Base-by-base conservation (phyloP, 2,797 vertebrate genomes). In the Rhinella marina region DNA sequence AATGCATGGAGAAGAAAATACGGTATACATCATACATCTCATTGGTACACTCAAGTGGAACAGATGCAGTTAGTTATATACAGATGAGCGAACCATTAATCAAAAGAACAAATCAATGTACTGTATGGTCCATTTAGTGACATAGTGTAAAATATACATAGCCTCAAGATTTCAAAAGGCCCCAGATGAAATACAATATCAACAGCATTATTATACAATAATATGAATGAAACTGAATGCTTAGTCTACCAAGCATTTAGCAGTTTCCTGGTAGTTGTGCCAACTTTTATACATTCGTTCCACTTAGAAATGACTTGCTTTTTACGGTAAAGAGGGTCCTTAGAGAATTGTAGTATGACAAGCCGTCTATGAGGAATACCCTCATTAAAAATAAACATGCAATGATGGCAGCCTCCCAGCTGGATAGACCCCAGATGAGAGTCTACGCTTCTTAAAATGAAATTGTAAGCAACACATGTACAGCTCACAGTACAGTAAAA, bases 381-480 rank as follows among this genome's bases (percentile, higher is more conserved):
- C 72, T 76, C 56, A 62, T 61, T 85, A 76, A 48, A 76, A 57
- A 85, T 62, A 85, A 61, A 17, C 59, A 85, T 62, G 73, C n/a
- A 52, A 66, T 62, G 41, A 64, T 85, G 84, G 84, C 84, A 77
- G 73, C 0, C 41, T 77, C 72, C 84, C 84, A 85, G 84, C 84
- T 85, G 84, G 84, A 78, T 17, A 29, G 73, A 50, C 57, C 54
- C 32, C 59, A 85, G 41, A 25, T 50, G 59, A 78, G 84, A 54
- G 52, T 32, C 5, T 50, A 62, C 3, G 19, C 32, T 62, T 48
- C 83, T 64, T 50, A 23, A 50, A 62, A 76, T 27, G 16, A 27
- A n/a, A 84, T 5, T 54, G 62, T 11, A n/a, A 59, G 62, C 7
- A 32, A 23, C 11, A 21, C 25, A 64, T 29, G 50, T 21, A 76